Percentiles rank a stretch among this genome's conserved stretches.
Evolutionary conservation across 2,888 invertebrate genomes (phyloP).

Genomic region (Polietes domitor): DNA sequence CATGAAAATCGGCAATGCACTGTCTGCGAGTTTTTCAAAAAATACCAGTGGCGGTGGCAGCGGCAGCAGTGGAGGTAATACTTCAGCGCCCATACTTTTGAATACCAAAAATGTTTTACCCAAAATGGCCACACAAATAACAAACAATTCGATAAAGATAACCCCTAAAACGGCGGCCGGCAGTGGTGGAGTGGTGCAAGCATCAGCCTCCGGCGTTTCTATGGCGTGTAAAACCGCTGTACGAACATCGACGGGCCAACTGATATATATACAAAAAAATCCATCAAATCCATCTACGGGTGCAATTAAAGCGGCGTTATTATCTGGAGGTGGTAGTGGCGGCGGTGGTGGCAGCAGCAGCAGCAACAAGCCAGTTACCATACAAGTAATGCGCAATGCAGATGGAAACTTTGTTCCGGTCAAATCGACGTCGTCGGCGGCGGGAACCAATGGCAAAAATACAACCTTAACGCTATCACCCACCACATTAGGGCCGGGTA

Average conservation of each 20-base stretch:
- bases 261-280: slow-evolving; percentile 80
- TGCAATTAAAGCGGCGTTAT: slow-evolving; percentile 39
- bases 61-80: slow-evolving; percentile 9
- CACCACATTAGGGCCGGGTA: slow-evolving; percentile 61
- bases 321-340: too few species aligned
- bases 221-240: slow-evolving; percentile 72
- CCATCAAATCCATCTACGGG: slow-evolving; percentile 46
- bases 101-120: slow-evolving; percentile 68
- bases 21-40: slow-evolving; percentile 34
- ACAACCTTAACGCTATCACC: slow-evolving; percentile 71
- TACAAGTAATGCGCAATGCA: slow-evolving; percentile 74
- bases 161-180: slow-evolving; percentile 57
- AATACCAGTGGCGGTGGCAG: slow-evolving; percentile 16
- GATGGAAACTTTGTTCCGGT: slow-evolving; percentile 72
- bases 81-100: slow-evolving; percentile 55
- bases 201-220: slow-evolving; percentile 31
- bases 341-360: slow-evolving; percentile 4
- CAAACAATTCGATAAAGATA: slow-evolving; percentile 64
- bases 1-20: slow-evolving; percentile 40
- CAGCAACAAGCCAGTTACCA: slow-evolving; percentile 70
- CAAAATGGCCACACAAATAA: slow-evolving; percentile 57
- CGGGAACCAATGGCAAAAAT: slow-evolving; percentile 61
- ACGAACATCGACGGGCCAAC: slow-evolving; percentile 80
- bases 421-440: slow-evolving; percentile 62
- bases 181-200: neutral